Base-by-base conservation (phyloP, 2,888 invertebrate species). In the Pseudoips prasinana region DNA sequence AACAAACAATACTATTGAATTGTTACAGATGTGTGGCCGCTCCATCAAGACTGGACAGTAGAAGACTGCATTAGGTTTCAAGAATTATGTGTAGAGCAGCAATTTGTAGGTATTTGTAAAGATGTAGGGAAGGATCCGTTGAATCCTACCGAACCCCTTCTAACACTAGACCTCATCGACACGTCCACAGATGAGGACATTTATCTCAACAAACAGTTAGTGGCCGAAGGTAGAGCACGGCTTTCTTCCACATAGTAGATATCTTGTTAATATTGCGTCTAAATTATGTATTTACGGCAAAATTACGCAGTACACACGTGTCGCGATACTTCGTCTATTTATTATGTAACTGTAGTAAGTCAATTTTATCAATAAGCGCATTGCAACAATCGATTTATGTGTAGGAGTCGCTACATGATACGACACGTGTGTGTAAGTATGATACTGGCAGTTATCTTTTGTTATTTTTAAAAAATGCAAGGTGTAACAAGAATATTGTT, bases 31-130 rank as follows among this genome's bases (percentile, higher is more conserved):
- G 87, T 91, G 26, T 77, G 70, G 58, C 90, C 91, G 19, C 73
- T 85, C 9, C 89, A 91, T 51, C 83, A 81, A 55, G 92, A 94
- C 73, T 94, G 94, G 94, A 89, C 91, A 0, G 91, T 93, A 49
- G 92, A 93, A 53, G 94, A 95, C 73, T 94, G 94, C 58, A 78
- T 93, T 30, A 81, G 91, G 39, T 96, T 96, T 68, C 92, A 94
- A 58, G 88, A 93, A 49, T 64, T 95, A 43, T 93, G 94, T 3
- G 91, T 92, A 19, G 91, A 92, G 19, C 92, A 92, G 56, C 87
- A 91, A 30, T 94, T 95, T 46, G 93, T 93, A 7, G 93, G 94
- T 0, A 71, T 92, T 27, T 90, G 95, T 29, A 90, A 90, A 44
- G 90, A 92, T 9, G 90, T 92, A 5, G 90, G 90, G 35, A 85